A percentile compares a stretch with the other conserved stretches of the same genome.
Evolutionary conservation across 2,113 vertebrate species (phyloP).

Genomic region (Polypterus bichir): DNA sequence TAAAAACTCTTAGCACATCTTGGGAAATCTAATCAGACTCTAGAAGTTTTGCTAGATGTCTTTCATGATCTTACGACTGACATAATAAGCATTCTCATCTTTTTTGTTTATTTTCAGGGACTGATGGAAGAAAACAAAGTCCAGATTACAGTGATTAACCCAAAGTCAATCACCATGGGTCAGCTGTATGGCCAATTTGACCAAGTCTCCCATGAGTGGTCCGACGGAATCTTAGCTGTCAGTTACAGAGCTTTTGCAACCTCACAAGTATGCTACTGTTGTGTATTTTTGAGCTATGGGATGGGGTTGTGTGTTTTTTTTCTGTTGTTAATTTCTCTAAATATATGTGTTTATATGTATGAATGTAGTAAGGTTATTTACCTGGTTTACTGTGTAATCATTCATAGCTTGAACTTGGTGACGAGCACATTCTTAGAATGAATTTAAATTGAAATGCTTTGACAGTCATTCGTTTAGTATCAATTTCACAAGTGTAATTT

Average conservation of each 20-base stretch:
- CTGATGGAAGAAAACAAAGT: constrained; percentile 81
- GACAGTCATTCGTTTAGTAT: too few relatives aligned
- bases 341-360: too few relatives aligned
- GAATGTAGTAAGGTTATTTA: too few relatives aligned
- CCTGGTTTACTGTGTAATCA: too few relatives aligned
- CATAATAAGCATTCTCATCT: neutral
- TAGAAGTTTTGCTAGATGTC: too few relatives aligned
- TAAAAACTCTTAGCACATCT: too few relatives aligned
- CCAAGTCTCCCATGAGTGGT: constrained; percentile 77
- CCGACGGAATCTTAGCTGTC: constrained; percentile 73
- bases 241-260: constrained; percentile 70
- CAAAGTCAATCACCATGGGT: constrained; percentile 81
- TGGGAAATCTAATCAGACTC: too few relatives aligned
- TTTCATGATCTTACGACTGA: neutral
- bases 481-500: too few relatives aligned
- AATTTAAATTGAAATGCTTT: too few relatives aligned
- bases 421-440: too few relatives aligned
- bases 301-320: constrained; percentile 78
- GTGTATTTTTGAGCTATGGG: constrained; percentile 54
- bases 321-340: too few relatives aligned
- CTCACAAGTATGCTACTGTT: constrained; percentile 49
- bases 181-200: constrained; percentile 83
- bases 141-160: constrained; percentile 78
- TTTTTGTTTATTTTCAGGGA: constrained; percentile 41
- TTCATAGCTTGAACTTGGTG: too few relatives aligned